A percentile compares a stretch with the other conserved stretches of the same genome.
Evolutionary conservation across 1,140 invertebrate genomes (phyloP).

Genomic region (Anastatus disparis): DNA sequence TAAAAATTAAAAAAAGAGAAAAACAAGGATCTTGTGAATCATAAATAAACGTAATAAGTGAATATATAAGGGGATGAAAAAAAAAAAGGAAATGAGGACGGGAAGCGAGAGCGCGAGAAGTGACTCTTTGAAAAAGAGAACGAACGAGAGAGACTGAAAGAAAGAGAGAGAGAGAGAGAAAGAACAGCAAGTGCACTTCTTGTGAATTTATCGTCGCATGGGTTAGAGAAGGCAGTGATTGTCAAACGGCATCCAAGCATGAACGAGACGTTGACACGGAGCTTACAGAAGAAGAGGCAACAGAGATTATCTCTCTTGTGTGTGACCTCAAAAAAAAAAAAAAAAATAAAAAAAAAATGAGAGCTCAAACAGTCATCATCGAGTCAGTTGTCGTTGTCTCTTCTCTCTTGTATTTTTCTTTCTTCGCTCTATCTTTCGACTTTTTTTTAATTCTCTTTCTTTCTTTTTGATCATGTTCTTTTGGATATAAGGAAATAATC

Average conservation of each 20-base stretch:
- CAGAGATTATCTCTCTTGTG: constrained; percentile 34
- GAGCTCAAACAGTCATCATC: constrained; percentile 9
- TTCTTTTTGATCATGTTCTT: not conserved
- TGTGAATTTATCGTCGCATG: constrained; percentile 33
- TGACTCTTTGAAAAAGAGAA: too few species aligned
- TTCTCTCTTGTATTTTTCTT: not conserved
- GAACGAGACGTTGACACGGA: constrained; percentile 40
- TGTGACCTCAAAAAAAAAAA: constrained; percentile 30
- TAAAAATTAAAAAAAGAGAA: not conserved
- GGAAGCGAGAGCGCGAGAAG: not conserved
- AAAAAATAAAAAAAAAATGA: constrained; percentile 14
- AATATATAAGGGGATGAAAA: too few species aligned
- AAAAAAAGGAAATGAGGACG: not conserved
- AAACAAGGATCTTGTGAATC: not conserved
- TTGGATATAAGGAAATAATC: not conserved
- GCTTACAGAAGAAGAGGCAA: too few species aligned
- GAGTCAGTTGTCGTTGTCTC: not conserved
- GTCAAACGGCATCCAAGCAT: constrained; percentile 40
- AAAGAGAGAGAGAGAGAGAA: not conserved
- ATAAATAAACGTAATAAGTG: not conserved
- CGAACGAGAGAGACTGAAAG: not conserved
- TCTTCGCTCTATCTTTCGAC: not conserved
- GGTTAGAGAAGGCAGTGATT: constrained; percentile 33
- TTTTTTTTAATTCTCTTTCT: not conserved
- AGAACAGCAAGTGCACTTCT: constrained; percentile 1